phyloP scores from a whole-genome alignment of 2,113 vertebrate species.

The Silurus asotus region DNA sequence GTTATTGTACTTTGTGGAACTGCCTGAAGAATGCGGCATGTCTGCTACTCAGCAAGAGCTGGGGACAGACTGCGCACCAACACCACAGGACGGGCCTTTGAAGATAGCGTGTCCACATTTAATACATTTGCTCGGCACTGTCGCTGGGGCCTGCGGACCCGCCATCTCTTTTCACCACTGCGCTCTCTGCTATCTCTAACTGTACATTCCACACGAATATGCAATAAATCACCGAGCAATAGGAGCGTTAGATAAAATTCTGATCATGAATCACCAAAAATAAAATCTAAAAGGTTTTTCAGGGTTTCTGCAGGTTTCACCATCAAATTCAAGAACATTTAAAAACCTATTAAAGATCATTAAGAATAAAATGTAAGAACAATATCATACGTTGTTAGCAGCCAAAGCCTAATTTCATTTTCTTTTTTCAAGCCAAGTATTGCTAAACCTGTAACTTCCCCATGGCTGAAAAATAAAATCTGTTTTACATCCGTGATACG shows the following conservation, averaged over 20 bases:
- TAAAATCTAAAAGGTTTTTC: background rate
- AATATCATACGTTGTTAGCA: too few species aligned
- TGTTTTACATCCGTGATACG: too few species aligned
- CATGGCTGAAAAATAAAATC: too few species aligned
- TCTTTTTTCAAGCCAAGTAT: too few species aligned
- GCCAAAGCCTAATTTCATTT: too few species aligned
- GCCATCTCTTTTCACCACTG: background rate
- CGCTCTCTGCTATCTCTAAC: background rate
- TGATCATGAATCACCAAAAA: background rate
- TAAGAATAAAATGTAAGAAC: too few species aligned
- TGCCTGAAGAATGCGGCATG: conserved; percentile 86
- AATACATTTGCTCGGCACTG: conserved; percentile 48
- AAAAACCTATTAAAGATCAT: too few species aligned
- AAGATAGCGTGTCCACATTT: conserved; percentile 66
- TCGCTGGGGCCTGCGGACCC: background rate
- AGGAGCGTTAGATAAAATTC: too few species aligned
- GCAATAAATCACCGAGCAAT: background rate
- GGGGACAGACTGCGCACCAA: conserved; percentile 70
- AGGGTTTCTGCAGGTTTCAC: too few species aligned
- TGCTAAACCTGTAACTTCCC: too few species aligned
- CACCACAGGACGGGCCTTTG: conserved; percentile 77
- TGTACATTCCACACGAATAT: conserved; percentile 52
- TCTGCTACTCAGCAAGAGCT: conserved; percentile 81
- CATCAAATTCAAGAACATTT: too few species aligned
- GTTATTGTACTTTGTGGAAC: conserved; percentile 97